A percentile compares a stretch with the other conserved stretches of the same genome.
Evolutionary conservation across 2,797 vertebrate species (phyloP).

Genomic region (Spondyliosoma cantharus): DNA sequence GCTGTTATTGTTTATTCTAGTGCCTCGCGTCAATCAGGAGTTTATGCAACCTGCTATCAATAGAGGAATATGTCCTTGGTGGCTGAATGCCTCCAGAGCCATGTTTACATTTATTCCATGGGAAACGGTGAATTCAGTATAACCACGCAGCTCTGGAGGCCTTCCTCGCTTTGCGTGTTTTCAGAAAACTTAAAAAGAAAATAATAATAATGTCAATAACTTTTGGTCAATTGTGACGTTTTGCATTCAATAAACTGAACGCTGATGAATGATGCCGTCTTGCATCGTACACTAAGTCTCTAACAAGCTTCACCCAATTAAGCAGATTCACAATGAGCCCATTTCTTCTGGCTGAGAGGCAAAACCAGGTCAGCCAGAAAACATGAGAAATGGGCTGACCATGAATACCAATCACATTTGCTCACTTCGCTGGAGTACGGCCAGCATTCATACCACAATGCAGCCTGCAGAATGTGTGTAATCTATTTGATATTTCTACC

Average conservation of each 20-base stretch:
- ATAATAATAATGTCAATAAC: neutral
- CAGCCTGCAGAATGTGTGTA: neutral
- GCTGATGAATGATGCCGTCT: neutral
- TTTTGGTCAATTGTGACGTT: neutral
- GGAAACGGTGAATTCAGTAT: conserved; percentile 54
- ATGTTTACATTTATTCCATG: conserved; percentile 54
- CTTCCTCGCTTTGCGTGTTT: neutral
- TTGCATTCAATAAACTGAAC: neutral
- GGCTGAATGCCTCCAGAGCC: conserved; percentile 3
- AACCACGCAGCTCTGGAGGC: neutral
- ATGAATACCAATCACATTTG: conserved; percentile 15
- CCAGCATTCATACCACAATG: neutral
- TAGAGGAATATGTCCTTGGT: conserved; percentile 22
- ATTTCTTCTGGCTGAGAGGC: conserved; percentile 45
- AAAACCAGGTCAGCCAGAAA: conserved; percentile 81
- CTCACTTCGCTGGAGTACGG: conserved; percentile 3
- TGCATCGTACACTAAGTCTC: conserved; percentile 33
- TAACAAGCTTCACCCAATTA: conserved; percentile 61
- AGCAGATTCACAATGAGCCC: conserved; percentile 64
- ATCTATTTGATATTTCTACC: neutral
- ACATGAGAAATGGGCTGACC: conserved; percentile 36
- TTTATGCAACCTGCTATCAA: conserved; percentile 35
- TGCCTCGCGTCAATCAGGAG: conserved; percentile 53
- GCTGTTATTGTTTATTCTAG: conserved; percentile 51
- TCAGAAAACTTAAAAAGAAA: too few relatives aligned